Evolutionary conservation across 2,113 vertebrate genomes (phyloP), one percentile per base, ranked within the genome.

Genomic region (Camelus bactrianus): DNA sequence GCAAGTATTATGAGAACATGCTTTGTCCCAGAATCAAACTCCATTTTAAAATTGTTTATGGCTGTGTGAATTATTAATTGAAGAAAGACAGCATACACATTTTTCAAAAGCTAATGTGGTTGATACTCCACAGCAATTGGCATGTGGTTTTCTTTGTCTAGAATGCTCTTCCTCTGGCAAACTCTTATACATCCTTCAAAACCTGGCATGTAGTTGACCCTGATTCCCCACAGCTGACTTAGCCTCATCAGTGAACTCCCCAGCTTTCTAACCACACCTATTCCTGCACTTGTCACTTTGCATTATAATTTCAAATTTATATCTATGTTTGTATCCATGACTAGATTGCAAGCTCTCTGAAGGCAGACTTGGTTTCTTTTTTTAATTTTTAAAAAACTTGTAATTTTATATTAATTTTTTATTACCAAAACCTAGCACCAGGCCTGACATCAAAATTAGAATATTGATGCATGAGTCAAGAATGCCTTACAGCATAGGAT

Each of bases 61-160:
- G 12, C 60, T 60, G 4, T 81, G 52, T 91, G 52, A 91, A 84
- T 88, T 91, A 91, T 38, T 91, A 88, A 79, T 30, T 60, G 76
- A 72, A 92, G 54, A 64, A 58, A 93, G 17, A 79, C n/a, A 28
- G 19, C 35, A 65, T 70, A 60, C 26, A 90, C 58, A 9, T 54
- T 73, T 79, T 28, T 87, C n/a, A 90, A 90, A 87, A 60, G n/a
- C 12, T 58, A 73, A 48, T 26, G 28, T n/a, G 64, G 86, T 65
- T 54, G 60, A 62, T 28, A 88, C 50, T 92, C 91, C 50, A 83
- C 0, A 94, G 54, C 14, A 67, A 38, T 72, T 91, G 88, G 15
- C 22, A 52, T 72, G 17, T 26, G 13, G n/a, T 67, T 83, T 22
- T 91, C 30, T 91, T 77, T 48, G 16, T 22, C 67, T 52, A 56